phyloP scores from a whole-genome alignment of 1,140 invertebrate species.

The Drosophila lini region DNA sequence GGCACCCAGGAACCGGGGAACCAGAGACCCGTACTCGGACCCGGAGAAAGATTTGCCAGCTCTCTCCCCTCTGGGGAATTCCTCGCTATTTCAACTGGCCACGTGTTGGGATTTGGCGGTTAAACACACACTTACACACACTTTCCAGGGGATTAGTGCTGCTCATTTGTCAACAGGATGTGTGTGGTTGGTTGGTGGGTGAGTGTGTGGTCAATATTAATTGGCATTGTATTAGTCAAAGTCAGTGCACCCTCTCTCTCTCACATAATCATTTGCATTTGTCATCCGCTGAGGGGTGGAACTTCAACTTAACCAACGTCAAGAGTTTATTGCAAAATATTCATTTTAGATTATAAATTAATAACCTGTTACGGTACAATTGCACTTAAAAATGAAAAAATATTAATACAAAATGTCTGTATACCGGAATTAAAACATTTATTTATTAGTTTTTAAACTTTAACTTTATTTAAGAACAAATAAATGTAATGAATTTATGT shows the following conservation, averaged over 20 bases:
- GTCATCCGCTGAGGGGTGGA: not conserved
- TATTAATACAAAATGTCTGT: no score
- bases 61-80: slow-evolving; percentile 64
- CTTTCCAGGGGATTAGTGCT: slow-evolving; percentile 65
- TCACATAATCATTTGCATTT: slow-evolving; percentile 28
- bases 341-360: not conserved
- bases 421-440: no score
- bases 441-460: no score
- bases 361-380: not conserved
- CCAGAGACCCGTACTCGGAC: slow-evolving; percentile 16
- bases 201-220: slow-evolving; percentile 66
- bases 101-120: slow-evolving; percentile 74
- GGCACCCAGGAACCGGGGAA: slow-evolving; percentile 9
- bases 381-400: no score
- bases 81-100: slow-evolving; percentile 48
- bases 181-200: slow-evolving; percentile 16
- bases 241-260: slow-evolving; percentile 25
- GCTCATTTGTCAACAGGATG: slow-evolving; percentile 76
- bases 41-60: slow-evolving; percentile 43
- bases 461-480: no score
- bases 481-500: no score
- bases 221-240: slow-evolving; percentile 66
- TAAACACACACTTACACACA: slow-evolving; percentile 49
- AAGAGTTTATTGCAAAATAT: not conserved
- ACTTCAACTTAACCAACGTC: not conserved